Conservation (phyloP, 2,888 invertebrate species). For the Oxycera nigricornis region DNA sequence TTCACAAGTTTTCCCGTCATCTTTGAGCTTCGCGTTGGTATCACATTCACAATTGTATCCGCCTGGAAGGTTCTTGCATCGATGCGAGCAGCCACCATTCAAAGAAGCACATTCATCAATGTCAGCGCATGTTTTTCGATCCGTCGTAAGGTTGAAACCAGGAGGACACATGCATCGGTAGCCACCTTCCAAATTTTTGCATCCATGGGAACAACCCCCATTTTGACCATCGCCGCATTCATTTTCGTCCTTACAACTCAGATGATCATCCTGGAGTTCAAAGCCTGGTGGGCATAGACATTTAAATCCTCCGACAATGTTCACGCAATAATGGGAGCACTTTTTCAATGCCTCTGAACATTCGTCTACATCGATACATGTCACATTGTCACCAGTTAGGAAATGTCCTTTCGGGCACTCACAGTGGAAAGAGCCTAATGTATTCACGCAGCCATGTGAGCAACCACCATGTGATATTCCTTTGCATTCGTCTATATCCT, state of each 20-base stretch:
- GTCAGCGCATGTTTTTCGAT: conserved; percentile 59
- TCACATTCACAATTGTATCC: conserved; percentile 66
- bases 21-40: conserved; percentile 55
- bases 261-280: conserved; percentile 50
- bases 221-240: conserved; percentile 56
- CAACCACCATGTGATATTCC: conserved; percentile 55
- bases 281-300: conserved; percentile 61
- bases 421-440: conserved; percentile 65
- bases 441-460: conserved; percentile 60
- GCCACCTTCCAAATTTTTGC: conserved; percentile 65
- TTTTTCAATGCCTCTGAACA: conserved; percentile 56
- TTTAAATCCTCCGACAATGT: conserved; percentile 59
- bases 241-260: conserved; percentile 48
- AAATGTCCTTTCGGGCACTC: conserved; percentile 61
- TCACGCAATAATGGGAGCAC: conserved; percentile 63
- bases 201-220: conserved; percentile 65
- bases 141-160: conserved; percentile 58
- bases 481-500: conserved; percentile 58
- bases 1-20: conserved; percentile 56
- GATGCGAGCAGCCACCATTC: conserved; percentile 56
- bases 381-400: conserved; percentile 56
- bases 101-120: conserved; percentile 63
- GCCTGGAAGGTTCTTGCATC: conserved; percentile 63
- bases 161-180: conserved; percentile 64
- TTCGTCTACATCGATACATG: conserved; percentile 62